phyloP scores from a whole-genome alignment of 2,797 vertebrate species.

The Emydoidea blandingii region DNA sequence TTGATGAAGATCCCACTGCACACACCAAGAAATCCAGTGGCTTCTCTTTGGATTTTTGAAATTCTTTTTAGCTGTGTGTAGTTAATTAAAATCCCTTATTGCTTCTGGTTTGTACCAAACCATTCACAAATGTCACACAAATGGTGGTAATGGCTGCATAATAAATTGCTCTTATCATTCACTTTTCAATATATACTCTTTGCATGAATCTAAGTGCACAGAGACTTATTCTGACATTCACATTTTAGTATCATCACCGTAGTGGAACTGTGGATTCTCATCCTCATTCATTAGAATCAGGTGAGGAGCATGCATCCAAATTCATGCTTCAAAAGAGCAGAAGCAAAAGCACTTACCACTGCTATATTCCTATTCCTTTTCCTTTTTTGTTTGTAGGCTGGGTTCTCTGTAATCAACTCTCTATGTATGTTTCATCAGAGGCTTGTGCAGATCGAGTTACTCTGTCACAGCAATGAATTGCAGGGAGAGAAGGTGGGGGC shows the following conservation, averaged over 20 bases:
- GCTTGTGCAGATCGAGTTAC: not conserved
- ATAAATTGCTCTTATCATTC: not conserved
- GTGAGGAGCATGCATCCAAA: not conserved
- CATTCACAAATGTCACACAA: not conserved
- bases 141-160: not conserved
- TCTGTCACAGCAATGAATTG: not conserved
- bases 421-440: not conserved
- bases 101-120: too few species aligned
- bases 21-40: too few species aligned
- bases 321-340: rapidly evolving
- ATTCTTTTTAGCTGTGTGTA: too few species aligned
- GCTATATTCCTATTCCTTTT: not conserved
- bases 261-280: not conserved
- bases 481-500: not conserved
- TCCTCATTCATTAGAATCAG: not conserved
- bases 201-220: too few species aligned
- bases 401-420: not conserved
- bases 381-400: not conserved
- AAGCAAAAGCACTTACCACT: not conserved
- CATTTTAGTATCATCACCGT: not conserved
- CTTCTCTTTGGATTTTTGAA: not conserved
- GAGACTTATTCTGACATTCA: too few species aligned
- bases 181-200: not conserved
- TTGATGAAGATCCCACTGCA: not conserved
- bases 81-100: too few species aligned